Evolutionary conservation across 2,888 invertebrate genomes (phyloP).

Genomic region (Nysson spinosus): DNA sequence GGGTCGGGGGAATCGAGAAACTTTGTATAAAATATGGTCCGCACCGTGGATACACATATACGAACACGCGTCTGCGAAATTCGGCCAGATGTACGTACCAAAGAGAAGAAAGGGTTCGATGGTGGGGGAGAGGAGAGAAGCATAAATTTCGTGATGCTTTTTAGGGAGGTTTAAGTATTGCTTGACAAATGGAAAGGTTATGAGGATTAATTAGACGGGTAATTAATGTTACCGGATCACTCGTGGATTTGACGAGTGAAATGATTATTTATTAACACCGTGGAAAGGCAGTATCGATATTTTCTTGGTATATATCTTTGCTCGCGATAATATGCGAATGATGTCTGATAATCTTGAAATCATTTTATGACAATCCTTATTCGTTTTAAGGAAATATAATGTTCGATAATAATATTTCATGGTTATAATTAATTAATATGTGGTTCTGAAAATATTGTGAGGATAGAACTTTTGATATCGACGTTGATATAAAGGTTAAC

Average conservation of each 20-base stretch:
- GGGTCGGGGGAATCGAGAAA: constrained; percentile 37
- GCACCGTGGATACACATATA: constrained; percentile 15
- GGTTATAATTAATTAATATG: no score
- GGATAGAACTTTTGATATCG: no score
- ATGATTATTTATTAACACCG: neutral
- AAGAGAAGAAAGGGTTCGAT: constrained; percentile 17
- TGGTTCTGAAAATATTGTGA: no score
- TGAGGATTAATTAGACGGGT: constrained; percentile 27
- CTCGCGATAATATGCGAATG: no score
- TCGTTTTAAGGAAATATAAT: no score
- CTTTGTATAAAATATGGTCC: constrained; percentile 67
- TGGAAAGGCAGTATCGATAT: no score
- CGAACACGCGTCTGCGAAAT: constrained; percentile 36
- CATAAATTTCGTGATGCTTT: constrained; percentile 39
- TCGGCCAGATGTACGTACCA: constrained; percentile 38
- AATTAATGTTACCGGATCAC: constrained; percentile 23
- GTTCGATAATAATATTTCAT: no score
- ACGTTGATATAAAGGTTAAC: no score
- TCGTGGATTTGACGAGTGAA: neutral
- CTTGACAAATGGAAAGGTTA: constrained; percentile 45
- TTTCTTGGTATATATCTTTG: no score
- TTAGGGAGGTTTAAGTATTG: constrained; percentile 23
- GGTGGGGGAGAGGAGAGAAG: constrained; percentile 10
- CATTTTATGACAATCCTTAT: no score
- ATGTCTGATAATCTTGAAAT: no score